Conservation (phyloP, 2,113 vertebrate genomes). For the Coturnix japonica region DNA sequence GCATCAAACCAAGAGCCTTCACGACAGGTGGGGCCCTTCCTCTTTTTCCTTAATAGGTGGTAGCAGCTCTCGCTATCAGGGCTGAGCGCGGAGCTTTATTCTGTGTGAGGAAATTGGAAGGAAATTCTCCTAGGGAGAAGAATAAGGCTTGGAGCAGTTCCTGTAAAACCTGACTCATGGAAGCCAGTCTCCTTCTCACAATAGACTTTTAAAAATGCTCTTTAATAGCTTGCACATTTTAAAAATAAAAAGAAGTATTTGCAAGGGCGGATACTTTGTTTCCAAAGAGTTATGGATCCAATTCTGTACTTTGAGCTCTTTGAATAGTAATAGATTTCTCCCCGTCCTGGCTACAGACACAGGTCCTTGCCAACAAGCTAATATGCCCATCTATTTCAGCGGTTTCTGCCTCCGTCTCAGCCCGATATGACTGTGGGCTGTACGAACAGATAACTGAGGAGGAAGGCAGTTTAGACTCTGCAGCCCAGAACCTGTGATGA, state of each 20-base stretch:
- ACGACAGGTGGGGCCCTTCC: not conserved
- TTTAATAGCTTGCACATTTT: conserved; percentile 71
- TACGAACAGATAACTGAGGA: not conserved
- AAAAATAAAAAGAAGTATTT: conserved; percentile 54
- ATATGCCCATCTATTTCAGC: not conserved
- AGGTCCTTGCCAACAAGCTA: not conserved
- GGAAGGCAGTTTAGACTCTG: not conserved
- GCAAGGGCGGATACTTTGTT: conserved; percentile 45
- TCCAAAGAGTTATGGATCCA: conserved; percentile 19
- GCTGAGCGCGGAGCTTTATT: not conserved
- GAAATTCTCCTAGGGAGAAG: conserved; percentile 29
- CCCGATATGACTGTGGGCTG: not conserved
- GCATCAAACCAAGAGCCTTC: not conserved
- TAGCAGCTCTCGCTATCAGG: not conserved
- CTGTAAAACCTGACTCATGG: conserved; percentile 71
- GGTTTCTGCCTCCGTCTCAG: not conserved
- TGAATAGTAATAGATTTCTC: conserved; percentile 6
- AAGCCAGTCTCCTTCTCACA: conserved; percentile 46
- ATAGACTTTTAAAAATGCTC: conserved; percentile 51
- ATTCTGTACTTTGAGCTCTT: conserved; percentile 22
- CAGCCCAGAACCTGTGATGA: not conserved
- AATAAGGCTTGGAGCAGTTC: conserved; percentile 52
- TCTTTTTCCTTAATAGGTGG: not conserved
- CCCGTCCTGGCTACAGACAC: not conserved
- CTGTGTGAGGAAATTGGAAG: conserved; percentile 33